Evolutionary conservation across 2,113 vertebrate genomes (phyloP).

Genomic region (Malurus cyaneus): DNA sequence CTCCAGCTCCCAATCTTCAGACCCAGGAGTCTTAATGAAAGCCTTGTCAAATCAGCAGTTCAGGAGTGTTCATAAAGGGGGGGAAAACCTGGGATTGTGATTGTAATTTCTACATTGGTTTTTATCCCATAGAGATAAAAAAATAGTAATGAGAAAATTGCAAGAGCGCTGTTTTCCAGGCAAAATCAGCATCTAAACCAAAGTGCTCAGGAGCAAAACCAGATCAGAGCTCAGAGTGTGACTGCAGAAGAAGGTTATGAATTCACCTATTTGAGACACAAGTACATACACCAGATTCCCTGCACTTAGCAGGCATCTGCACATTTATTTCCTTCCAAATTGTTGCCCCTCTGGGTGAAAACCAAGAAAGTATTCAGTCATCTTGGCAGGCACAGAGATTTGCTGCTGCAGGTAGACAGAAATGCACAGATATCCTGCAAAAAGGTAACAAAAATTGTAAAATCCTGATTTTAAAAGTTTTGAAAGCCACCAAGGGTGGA

Average conservation of each 20-base stretch:
- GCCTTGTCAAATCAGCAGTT: neutral
- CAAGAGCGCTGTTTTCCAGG: neutral
- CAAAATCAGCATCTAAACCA: neutral
- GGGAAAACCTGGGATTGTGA: neutral
- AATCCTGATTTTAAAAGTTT: neutral
- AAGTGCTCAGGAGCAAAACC: neutral
- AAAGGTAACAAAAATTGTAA: neutral
- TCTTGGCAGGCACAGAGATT: neutral
- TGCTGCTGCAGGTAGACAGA: neutral
- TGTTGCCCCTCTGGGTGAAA: neutral
- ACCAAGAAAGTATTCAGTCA: neutral
- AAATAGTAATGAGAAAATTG: neutral
- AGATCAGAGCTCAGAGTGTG: neutral
- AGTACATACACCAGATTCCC: neutral
- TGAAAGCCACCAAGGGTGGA: accelerated
- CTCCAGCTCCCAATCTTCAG: neutral
- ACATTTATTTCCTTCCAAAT: neutral
- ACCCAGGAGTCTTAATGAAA: neutral
- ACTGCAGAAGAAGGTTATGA: neutral
- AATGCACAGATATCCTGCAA: neutral
- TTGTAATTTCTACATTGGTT: neutral
- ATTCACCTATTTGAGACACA: accelerated
- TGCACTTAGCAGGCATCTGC: neutral
- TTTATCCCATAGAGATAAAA: neutral
- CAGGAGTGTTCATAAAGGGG: neutral